phyloP scores from a whole-genome alignment of 2,888 invertebrate genomes.

The Priocnemis perturbator region DNA sequence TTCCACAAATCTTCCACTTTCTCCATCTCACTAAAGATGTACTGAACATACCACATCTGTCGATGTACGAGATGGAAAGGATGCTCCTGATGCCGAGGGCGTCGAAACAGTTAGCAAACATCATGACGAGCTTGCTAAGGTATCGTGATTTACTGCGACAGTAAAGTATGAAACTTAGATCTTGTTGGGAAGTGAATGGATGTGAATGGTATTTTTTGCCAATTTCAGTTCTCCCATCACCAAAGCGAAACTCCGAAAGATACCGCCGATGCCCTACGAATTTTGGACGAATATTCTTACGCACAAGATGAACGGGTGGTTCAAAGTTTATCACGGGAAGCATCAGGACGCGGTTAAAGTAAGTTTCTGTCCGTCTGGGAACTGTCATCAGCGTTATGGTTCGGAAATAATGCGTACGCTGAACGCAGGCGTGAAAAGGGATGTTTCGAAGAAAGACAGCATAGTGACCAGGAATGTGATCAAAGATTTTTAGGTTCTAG shows the following conservation, averaged over 20 bases:
- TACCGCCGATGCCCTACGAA: slow-evolving; percentile 78
- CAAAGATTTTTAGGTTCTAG: slow-evolving; percentile 73
- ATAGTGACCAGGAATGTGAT: slow-evolving; percentile 38
- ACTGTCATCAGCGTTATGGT: too few relatives aligned
- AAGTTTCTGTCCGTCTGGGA: slow-evolving; percentile 13
- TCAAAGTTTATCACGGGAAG: slow-evolving; percentile 75
- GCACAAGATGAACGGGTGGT: slow-evolving; percentile 76
- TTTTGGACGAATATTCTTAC: slow-evolving; percentile 78
- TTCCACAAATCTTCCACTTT: slow-evolving; percentile 79
- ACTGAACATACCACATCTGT: slow-evolving; percentile 77
- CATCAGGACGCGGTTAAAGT: slow-evolving; percentile 71
- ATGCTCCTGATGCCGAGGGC: slow-evolving; percentile 78
- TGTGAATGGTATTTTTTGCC: background rate
- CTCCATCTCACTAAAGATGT: slow-evolving; percentile 76
- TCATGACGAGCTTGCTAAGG: slow-evolving; percentile 79
- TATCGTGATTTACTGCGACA: slow-evolving; percentile 53
- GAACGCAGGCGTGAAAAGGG: background rate
- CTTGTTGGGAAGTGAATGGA: background rate
- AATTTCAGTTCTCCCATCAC: slow-evolving; percentile 68
- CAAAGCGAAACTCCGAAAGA: slow-evolving; percentile 73
- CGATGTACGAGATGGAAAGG: slow-evolving; percentile 79
- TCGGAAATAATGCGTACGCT: too few relatives aligned
- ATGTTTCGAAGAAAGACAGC: background rate
- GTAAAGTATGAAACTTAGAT: background rate
- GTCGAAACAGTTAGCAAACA: slow-evolving; percentile 76